A percentile compares a stretch with the other conserved stretches of the same genome.
phyloP scores from a whole-genome alignment of 2,797 vertebrate genomes.

The Fistularia commersonii region DNA sequence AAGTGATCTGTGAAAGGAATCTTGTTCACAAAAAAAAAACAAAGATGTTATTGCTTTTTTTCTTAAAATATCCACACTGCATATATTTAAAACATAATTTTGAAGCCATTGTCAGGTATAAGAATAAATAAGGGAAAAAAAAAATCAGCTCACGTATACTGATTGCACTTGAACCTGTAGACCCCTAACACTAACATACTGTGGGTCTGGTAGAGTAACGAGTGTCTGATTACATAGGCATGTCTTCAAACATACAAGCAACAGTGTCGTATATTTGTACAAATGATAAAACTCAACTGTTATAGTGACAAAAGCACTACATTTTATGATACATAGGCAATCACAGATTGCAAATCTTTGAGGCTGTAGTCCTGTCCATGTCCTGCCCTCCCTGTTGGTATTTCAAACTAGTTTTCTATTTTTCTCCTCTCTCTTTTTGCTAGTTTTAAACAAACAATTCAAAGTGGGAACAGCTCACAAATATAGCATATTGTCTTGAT shows the following conservation, averaged over 20 bases:
- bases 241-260: constrained; percentile 62
- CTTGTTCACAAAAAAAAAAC: constrained; percentile 36
- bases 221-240: constrained; percentile 64
- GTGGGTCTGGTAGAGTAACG: constrained; percentile 71
- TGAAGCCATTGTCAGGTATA: constrained; percentile 62
- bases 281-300: constrained; percentile 71
- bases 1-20: constrained; percentile 60
- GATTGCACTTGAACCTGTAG: constrained; percentile 90
- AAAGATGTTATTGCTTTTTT: constrained; percentile 70
- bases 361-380: constrained; percentile 72
- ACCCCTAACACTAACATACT: constrained; percentile 73
- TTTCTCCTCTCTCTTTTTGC: background rate
- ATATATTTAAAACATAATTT: constrained; percentile 48
- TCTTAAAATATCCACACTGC: constrained; percentile 56
- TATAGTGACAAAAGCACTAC: constrained; percentile 85
- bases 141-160: constrained; percentile 80
- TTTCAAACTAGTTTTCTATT: background rate
- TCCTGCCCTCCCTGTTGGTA: constrained; percentile 29
- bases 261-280: constrained; percentile 68
- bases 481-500: constrained; percentile 4
- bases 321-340: constrained; percentile 88
- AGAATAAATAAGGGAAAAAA: constrained; percentile 87
- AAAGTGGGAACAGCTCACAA: constrained; percentile 14
- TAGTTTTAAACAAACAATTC: constrained; percentile 24
- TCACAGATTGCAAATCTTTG: constrained; percentile 95